Evolutionary conservation across 2,888 invertebrate species (phyloP).

Genomic region (Sussaba pulchella): DNA sequence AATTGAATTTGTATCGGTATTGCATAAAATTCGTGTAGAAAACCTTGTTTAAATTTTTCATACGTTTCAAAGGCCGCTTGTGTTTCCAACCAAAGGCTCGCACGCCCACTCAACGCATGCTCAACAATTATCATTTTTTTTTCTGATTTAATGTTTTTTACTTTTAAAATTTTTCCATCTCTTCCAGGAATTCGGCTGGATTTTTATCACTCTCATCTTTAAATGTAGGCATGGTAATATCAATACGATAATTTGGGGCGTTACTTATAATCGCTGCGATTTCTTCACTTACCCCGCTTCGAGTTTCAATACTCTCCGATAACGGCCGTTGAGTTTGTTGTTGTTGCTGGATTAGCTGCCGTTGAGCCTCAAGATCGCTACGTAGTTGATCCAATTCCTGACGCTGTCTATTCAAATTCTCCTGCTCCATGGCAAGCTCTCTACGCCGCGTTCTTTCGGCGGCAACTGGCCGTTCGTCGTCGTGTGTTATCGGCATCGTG

Average conservation of each 20-base stretch:
- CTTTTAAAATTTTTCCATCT: constrained; percentile 39
- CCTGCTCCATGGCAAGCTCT: too few relatives aligned
- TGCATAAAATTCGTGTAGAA: constrained; percentile 37
- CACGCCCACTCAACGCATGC: constrained; percentile 30
- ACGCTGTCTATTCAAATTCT: too few relatives aligned
- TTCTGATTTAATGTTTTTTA: constrained; percentile 32
- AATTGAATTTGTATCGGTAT: constrained; percentile 16
- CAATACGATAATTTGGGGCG: neutral
- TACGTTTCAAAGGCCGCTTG: constrained; percentile 4
- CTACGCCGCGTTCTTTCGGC: too few relatives aligned
- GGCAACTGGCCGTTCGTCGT: too few relatives aligned
- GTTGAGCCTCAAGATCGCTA: neutral
- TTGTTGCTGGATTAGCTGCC: too few relatives aligned
- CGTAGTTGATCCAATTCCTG: too few relatives aligned
- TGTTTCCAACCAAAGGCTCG: constrained; percentile 18
- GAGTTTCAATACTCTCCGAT: too few relatives aligned
- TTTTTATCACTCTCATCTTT: constrained; percentile 24
- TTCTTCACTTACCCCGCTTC: neutral
- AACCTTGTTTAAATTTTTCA: constrained; percentile 21
- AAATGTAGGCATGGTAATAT: constrained; percentile 47
- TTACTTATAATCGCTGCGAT: constrained; percentile 18
- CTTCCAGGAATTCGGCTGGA: constrained; percentile 37
- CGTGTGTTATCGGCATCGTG: too few relatives aligned
- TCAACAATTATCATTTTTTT: constrained; percentile 24
- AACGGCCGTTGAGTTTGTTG: too few relatives aligned